A percentile compares a stretch with the other conserved stretches of the same genome.
Conservation (phyloP, 2,113 vertebrate species). For the Hemiprocne comata region DNA sequence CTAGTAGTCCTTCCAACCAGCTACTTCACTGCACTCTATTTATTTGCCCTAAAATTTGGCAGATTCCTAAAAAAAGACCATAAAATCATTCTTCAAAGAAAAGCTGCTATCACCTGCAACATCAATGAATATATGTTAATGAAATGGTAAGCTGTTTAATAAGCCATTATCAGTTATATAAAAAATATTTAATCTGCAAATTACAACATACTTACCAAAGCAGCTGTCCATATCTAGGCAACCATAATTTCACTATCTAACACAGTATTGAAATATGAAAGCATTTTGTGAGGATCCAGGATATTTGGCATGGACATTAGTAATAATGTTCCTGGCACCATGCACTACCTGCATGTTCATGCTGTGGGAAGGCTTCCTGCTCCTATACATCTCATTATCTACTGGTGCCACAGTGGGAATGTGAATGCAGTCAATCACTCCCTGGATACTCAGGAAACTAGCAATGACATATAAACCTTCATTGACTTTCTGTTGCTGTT, state of each 20-base stretch:
- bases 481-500: conserved; percentile 58
- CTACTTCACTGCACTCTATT: neutral
- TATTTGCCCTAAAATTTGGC: conserved; percentile 14
- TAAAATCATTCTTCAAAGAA: conserved; percentile 27
- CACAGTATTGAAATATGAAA: conserved; percentile 25
- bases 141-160: conserved; percentile 52
- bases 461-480: conserved; percentile 53
- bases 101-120: neutral
- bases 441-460: conserved; percentile 47
- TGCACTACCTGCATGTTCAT: conserved; percentile 12
- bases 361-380: conserved; percentile 45
- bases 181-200: conserved; percentile 53
- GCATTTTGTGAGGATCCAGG: conserved; percentile 25
- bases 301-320: conserved; percentile 37
- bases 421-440: conserved; percentile 56
- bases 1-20: neutral
- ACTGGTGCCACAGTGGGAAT: conserved; percentile 49
- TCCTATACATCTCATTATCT: conserved; percentile 70
- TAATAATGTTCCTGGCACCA: conserved; percentile 36
- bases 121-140: conserved; percentile 60
- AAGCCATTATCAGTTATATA: conserved; percentile 59
- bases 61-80: neutral
- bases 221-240: conserved; percentile 44
- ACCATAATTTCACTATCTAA: conserved; percentile 12
- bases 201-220: conserved; percentile 20